Conservation (phyloP, 2,797 vertebrate genomes). For the Brotula barbata region DNA sequence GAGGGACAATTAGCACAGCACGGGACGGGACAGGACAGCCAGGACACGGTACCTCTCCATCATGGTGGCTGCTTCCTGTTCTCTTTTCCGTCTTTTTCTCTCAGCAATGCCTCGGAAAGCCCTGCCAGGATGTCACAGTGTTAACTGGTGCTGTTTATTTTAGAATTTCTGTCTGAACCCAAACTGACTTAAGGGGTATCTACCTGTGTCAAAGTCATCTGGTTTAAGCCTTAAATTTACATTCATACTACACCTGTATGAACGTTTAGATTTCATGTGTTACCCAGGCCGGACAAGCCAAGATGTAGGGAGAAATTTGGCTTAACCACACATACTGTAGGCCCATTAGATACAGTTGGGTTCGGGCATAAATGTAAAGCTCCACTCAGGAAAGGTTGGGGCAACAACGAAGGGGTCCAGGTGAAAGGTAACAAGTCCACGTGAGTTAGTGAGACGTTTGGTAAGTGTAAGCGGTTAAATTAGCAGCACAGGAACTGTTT, state of each 20-base stretch:
- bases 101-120: constrained; percentile 96
- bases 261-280: neutral
- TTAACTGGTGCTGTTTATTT: constrained; percentile 46
- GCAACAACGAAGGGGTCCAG: constrained; percentile 13
- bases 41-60: constrained; percentile 92
- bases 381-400: constrained; percentile 10
- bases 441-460: constrained; percentile 46
- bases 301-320: neutral
- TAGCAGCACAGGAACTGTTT: constrained; percentile 34
- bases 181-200: constrained; percentile 48
- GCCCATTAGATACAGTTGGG: constrained; percentile 50
- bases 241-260: neutral
- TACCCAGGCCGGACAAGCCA: neutral
- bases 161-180: constrained; percentile 52
- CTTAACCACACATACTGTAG: neutral
- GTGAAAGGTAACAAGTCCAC: constrained; percentile 6
- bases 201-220: neutral
- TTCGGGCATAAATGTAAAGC: constrained; percentile 44
- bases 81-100: constrained; percentile 94
- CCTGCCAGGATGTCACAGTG: constrained; percentile 86
- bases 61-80: constrained; percentile 88
- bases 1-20: constrained; percentile 45
- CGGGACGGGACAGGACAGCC: constrained; percentile 70
- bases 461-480: constrained; percentile 34
- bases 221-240: neutral